Conservation (phyloP, 1,140 invertebrate species). For the Physella acuta region DNA sequence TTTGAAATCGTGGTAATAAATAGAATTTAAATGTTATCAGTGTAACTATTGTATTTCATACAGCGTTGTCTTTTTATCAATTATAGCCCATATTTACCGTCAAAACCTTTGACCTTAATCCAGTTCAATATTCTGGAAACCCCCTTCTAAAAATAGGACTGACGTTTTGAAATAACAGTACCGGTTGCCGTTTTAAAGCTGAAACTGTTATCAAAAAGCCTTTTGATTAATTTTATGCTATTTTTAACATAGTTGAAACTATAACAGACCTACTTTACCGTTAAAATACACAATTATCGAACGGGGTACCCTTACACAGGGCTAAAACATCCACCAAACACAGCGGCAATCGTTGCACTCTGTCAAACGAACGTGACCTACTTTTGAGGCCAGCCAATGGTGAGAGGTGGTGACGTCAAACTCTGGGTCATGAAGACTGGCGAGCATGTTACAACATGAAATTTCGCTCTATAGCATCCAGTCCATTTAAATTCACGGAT, state of each 20-base stretch:
- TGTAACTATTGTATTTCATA: too few species aligned
- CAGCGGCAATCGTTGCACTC: not conserved
- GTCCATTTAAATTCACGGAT: too few species aligned
- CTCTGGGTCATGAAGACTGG: too few species aligned
- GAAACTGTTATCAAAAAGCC: not conserved
- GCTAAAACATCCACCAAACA: not conserved
- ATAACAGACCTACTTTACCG: too few species aligned
- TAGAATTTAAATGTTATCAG: too few species aligned
- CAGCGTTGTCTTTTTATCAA: too few species aligned
- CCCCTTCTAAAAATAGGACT: slow-evolving; percentile 11
- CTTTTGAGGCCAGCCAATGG: too few species aligned
- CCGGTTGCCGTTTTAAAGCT: not conserved
- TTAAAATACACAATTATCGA: not conserved
- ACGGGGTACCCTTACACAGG: not conserved
- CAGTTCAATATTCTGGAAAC: slow-evolving; percentile 2
- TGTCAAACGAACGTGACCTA: not conserved
- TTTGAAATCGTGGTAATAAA: too few species aligned
- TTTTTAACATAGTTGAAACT: not conserved
- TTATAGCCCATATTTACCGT: too few species aligned
- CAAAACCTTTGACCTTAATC: not conserved
- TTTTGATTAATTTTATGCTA: not conserved
- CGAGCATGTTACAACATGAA: too few species aligned
- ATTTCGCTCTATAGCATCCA: too few species aligned
- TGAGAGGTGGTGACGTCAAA: too few species aligned
- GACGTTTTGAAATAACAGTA: not conserved